These are phyloP conservation scores for Thecophora atra DNA, from an alignment of 2,888 invertebrate genomes.

Conservation along the genomic window DNA sequence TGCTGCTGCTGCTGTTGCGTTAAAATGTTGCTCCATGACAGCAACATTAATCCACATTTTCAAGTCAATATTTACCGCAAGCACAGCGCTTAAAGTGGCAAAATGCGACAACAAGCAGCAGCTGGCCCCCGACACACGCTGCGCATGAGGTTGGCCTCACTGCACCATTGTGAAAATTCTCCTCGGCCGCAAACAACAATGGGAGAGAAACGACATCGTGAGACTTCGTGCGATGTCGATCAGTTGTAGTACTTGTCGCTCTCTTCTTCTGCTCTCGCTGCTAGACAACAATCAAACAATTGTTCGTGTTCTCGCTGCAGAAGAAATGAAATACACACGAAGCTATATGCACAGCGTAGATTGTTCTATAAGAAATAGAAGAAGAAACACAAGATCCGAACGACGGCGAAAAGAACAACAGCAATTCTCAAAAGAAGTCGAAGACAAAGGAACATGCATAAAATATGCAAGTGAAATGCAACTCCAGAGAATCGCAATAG, in stretches of 20 bases:
- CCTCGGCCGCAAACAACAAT: no score
- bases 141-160: neutral
- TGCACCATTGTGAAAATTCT: no score
- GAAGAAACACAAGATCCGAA: neutral
- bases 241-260: neutral
- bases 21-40: slow-evolving; percentile 7
- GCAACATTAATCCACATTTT: slow-evolving; percentile 27
- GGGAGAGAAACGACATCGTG: no score
- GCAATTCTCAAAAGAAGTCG: neutral
- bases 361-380: slow-evolving; percentile 11
- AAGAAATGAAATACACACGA: no score
- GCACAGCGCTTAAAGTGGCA: slow-evolving; percentile 11
- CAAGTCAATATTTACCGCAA: slow-evolving; percentile 30
- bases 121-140: neutral
- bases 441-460: neutral
- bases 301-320: neutral
- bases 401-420: neutral
- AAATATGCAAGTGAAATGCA: slow-evolving; percentile 29
- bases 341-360: slow-evolving; percentile 32
- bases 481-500: slow-evolving; percentile 8
- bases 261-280: neutral
- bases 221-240: no score
- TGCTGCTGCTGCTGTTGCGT: slow-evolving; percentile 6
- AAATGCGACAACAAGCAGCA: slow-evolving; percentile 10
- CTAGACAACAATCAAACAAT: no score